Conservation (phyloP, 2,888 invertebrate species). For the Drosophila siamana region DNA sequence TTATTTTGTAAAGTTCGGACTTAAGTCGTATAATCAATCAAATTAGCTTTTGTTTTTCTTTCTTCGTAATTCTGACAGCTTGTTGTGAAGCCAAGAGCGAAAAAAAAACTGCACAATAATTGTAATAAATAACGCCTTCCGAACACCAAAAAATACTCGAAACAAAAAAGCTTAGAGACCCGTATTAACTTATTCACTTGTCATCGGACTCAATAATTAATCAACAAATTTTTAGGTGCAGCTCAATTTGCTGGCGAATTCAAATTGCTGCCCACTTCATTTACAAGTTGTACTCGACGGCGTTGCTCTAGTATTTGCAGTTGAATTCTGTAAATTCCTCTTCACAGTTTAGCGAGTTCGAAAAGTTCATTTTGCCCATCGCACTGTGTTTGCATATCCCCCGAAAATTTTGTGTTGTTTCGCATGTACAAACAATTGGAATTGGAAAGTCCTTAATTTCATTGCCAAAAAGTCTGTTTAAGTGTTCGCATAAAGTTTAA, state of each 20-base stretch:
- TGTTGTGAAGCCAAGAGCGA: no score
- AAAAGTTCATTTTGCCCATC: not conserved
- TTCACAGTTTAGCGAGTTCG: not conserved
- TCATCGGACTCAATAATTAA: not conserved
- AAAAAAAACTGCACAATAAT: no score
- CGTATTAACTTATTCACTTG: not conserved
- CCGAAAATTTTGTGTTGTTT: not conserved
- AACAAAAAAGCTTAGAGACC: no score
- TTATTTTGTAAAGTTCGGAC: no score
- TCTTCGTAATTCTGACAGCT: no score
- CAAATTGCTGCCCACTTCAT: not conserved
- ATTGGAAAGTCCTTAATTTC: not conserved
- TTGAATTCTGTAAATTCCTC: not conserved
- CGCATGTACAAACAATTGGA: not conserved
- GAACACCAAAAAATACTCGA: not conserved
- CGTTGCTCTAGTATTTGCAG: not conserved
- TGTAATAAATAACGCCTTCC: no score
- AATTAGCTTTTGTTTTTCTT: no score
- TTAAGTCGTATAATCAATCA: no score
- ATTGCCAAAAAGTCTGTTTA: slow-evolving; percentile 1
- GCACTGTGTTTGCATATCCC: not conserved
- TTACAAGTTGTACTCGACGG: not conserved
- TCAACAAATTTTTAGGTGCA: not conserved
- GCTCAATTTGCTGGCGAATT: not conserved
- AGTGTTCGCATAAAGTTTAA: slow-evolving; percentile 13